Conservation (phyloP, 2,888 invertebrate species). For the Chironomus riparius region DNA sequence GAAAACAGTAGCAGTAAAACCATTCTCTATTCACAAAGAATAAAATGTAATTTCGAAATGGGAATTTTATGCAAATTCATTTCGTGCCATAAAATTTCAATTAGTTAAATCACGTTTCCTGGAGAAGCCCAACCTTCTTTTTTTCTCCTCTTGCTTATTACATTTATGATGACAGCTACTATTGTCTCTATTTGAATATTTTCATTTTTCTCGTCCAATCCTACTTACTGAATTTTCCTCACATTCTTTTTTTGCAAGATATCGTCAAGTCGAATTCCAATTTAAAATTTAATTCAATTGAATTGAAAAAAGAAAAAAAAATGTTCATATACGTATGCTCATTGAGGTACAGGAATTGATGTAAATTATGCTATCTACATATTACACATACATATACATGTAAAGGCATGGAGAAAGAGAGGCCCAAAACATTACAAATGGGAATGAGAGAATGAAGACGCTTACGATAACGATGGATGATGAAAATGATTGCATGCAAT, state of each 20-base stretch:
- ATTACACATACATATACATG: background rate
- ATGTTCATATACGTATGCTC: background rate
- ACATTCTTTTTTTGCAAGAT: background rate
- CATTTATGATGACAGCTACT: background rate
- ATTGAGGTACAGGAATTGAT: conserved; percentile 21
- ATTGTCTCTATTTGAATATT: no score
- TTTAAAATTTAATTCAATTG: conserved; percentile 27
- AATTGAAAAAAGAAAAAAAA: background rate
- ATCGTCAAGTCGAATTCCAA: conserved; percentile 14
- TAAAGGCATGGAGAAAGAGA: background rate
- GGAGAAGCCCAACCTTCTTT: background rate
- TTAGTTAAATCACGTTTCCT: conserved; percentile 20
- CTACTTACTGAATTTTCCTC: background rate
- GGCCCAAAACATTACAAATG: background rate
- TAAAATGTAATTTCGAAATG: conserved; percentile 23
- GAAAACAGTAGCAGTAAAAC: no score
- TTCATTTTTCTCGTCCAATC: background rate
- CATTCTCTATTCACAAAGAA: background rate
- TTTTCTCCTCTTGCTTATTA: background rate
- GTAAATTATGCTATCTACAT: conserved; percentile 14
- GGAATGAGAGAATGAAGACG: no score
- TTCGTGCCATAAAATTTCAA: conserved; percentile 22
- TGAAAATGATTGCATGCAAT: background rate
- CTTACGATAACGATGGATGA: background rate
- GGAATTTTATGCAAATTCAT: conserved; percentile 25